Base-by-base conservation (phyloP, 2,888 invertebrate genomes). In the Diaphora mendica region DNA sequence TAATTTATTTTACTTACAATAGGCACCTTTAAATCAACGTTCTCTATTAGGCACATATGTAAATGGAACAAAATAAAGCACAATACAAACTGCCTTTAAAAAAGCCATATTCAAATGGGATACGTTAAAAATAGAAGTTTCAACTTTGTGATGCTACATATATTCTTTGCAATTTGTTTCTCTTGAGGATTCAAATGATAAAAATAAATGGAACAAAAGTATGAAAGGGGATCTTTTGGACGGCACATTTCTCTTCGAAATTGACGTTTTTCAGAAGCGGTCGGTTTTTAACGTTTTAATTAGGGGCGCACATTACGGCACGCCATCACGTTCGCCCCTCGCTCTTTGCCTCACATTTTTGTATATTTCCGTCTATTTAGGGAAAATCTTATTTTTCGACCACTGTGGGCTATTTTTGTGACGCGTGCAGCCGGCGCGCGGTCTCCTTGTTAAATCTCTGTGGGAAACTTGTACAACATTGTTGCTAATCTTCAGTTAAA, bases 201-300 rank as follows among this genome's bases (percentile, higher is more conserved):
- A 91, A 94, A 93, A 94, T 92, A 94, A 89, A 89, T 85, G 82
- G 86, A 88, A 89, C 88, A 89, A 88, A 92, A 90, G 93, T 93
- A 94, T 92, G 93, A 93, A 93, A 93, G 90, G 91, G 91, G 92
- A 94, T 94, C 90, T 89, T 90, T 90, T 91, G 92, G 92, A 93
- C 93, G 95, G 93, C 92, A 94, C 94, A 95, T 95, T 94, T 95
- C 94, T 95, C 94, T 95, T 95, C 93, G 91, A 91, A 95, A 95
- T 94, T 95, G 95, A 94, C 95, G 93, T 94, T 94, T 95, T 95
- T 94, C 94, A 92, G 93, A 92, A 95, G 90, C 94, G 91, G 94
- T 93, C 89, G 94, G 94, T 95, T 95, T 95, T 95, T 95, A 95
- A 95, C 95, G 93, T 95, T 95, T 95, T 95, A 95, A 95, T 95